Evolutionary conservation across 2,797 vertebrate species (phyloP).

Genomic region (Peromyscus nudipes): DNA sequence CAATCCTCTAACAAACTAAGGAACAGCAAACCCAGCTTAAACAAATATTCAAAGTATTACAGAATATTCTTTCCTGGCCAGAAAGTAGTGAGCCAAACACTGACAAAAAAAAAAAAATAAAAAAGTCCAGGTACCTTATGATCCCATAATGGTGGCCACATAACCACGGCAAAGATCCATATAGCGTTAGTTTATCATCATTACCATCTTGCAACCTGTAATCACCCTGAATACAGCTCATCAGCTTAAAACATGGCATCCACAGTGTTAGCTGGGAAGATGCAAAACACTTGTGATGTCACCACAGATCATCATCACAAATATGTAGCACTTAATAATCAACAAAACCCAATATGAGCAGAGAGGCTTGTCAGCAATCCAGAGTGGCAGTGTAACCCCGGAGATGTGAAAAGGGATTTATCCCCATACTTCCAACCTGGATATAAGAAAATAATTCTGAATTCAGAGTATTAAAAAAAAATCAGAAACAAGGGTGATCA

Average conservation of each 20-base stretch:
- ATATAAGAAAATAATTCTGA: background rate
- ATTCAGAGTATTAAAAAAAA: background rate
- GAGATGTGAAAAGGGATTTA: background rate
- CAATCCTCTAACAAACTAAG: background rate
- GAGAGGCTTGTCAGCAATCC: background rate
- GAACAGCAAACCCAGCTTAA: background rate
- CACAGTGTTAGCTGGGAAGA: background rate
- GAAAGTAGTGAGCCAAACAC: background rate
- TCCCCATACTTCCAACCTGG: background rate
- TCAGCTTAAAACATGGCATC: background rate
- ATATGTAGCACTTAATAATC: constrained; percentile 12
- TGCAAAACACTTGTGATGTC: background rate
- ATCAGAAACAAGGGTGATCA: background rate
- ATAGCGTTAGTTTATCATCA: background rate
- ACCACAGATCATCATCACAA: background rate
- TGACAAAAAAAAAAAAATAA: background rate
- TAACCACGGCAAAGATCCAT: background rate
- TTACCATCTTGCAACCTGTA: background rate
- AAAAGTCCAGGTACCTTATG: background rate
- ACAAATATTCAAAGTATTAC: background rate
- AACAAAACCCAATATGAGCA: background rate
- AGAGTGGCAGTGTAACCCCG: background rate
- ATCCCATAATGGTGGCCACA: background rate
- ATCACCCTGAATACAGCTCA: background rate
- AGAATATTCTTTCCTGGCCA: background rate